Conservation (phyloP, 53 echinoderm and acorn worm species). For the Apostichopus leukothele region DNA sequence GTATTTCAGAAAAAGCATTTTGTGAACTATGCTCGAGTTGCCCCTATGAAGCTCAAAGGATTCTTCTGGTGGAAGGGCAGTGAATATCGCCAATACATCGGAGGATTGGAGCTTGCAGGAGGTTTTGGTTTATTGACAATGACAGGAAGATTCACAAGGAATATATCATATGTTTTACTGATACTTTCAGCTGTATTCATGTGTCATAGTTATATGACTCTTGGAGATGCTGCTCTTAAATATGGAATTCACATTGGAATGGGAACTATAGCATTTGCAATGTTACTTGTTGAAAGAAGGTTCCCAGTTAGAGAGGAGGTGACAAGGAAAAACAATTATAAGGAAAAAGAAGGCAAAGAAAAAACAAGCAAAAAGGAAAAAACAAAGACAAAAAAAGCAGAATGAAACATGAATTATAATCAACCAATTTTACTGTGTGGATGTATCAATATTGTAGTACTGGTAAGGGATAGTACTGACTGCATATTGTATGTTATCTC, state of each 20-base stretch:
- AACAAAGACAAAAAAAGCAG: slow-evolving; percentile 66
- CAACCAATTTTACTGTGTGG: too few species aligned
- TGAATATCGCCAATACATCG: slow-evolving; percentile 79
- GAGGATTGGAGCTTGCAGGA: slow-evolving; percentile 84
- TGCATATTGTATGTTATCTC: too few species aligned
- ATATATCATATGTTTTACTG: slow-evolving; percentile 65
- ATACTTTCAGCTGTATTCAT: slow-evolving; percentile 67
- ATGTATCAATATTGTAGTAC: too few species aligned
- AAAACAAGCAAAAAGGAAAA: slow-evolving; percentile 50
- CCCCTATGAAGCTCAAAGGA: slow-evolving; percentile 69
- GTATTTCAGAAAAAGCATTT: slow-evolving; percentile 60
- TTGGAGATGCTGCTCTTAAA: slow-evolving; percentile 70
- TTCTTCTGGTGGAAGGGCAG: slow-evolving; percentile 76
- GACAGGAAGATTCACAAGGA: slow-evolving; percentile 66
- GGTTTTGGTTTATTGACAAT: slow-evolving; percentile 75
- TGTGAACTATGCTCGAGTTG: slow-evolving; percentile 90
- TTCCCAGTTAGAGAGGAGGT: slow-evolving; percentile 44
- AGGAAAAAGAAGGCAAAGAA: background rate
- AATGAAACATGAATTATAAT: slow-evolving; percentile 15
- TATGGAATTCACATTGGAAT: slow-evolving; percentile 65
- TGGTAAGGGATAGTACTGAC: too few species aligned
- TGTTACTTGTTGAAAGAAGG: slow-evolving; percentile 61
- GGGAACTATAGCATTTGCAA: slow-evolving; percentile 56
- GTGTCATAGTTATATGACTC: slow-evolving; percentile 77
- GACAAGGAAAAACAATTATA: slow-evolving; percentile 18